A percentile compares a stretch with the other conserved stretches of the same genome.
Evolutionary conservation across 2,113 vertebrate species (phyloP).

Genomic region (Cololabis saira): DNA sequence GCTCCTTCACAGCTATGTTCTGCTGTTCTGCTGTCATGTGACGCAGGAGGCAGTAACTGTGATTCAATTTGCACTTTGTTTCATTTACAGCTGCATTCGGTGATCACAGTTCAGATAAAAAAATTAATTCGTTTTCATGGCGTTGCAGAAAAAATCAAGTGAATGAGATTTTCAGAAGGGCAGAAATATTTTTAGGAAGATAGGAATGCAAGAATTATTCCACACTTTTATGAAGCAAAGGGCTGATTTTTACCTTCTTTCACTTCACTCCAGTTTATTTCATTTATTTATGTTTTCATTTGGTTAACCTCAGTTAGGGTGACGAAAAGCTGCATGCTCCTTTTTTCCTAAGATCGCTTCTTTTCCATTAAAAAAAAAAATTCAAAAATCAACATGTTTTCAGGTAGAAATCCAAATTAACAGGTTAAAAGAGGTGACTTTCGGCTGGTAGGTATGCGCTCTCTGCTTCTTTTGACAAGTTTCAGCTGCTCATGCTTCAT

Average conservation of each 20-base stretch:
- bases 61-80: slow-evolving; percentile 25
- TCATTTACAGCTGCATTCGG: slow-evolving; percentile 1
- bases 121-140: not conserved
- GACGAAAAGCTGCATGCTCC: slow-evolving; percentile 26
- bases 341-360: not conserved
- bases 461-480: slow-evolving; percentile 49
- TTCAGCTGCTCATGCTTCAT: slow-evolving; percentile 60
- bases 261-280: slow-evolving; percentile 21
- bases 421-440: slow-evolving; percentile 35
- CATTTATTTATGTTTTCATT: slow-evolving; percentile 17
- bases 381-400: slow-evolving; percentile 23
- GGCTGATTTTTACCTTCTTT: slow-evolving; percentile 14
- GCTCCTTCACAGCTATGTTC: slow-evolving; percentile 17
- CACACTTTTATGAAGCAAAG: not conserved
- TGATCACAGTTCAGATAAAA: slow-evolving; percentile 3
- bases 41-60: slow-evolving; percentile 1
- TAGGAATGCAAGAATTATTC: not conserved
- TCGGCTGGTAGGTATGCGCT: slow-evolving; percentile 41
- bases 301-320: slow-evolving; percentile 69
- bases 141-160: slow-evolving; percentile 11
- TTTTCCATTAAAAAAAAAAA: not conserved
- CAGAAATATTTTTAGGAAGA: slow-evolving; percentile 7
- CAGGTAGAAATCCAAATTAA: slow-evolving; percentile 47
- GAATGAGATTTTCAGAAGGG: not conserved
- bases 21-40: slow-evolving; percentile 22